Conservation (phyloP, 2,888 invertebrate species). For the Monoplex corrugatus region DNA sequence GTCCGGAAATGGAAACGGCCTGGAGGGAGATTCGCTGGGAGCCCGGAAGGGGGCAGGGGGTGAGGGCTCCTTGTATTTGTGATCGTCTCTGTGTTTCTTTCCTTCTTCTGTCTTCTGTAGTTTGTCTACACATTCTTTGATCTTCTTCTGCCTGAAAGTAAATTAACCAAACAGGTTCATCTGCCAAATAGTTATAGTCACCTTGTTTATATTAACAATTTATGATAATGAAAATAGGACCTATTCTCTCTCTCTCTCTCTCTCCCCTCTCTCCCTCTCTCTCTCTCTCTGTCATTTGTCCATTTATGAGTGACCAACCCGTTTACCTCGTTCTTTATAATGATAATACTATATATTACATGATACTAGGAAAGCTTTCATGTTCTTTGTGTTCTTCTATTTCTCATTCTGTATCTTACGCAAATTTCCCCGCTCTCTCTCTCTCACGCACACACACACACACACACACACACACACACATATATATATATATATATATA, state of each 20-base stretch:
- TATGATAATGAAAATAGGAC: too few relatives aligned
- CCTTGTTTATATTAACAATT: too few relatives aligned
- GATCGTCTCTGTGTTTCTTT: not conserved
- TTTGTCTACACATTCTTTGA: slow-evolving; percentile 18
- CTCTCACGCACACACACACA: too few relatives aligned
- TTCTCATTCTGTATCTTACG: not conserved
- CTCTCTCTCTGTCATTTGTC: too few relatives aligned
- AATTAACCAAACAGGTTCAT: not conserved
- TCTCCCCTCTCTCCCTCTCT: slow-evolving; percentile 21
- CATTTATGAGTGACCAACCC: too few relatives aligned
- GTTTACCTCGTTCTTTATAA: too few relatives aligned
- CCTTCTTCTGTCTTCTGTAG: slow-evolving; percentile 21
- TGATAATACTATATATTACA: too few relatives aligned
- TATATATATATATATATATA: too few relatives aligned
- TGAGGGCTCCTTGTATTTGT: not conserved
- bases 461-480: too few relatives aligned
- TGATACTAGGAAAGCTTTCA: too few relatives aligned
- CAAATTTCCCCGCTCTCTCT: not conserved
- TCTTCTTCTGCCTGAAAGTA: slow-evolving; percentile 14
- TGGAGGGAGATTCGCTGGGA: not conserved
- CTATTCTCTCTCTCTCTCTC: not conserved
- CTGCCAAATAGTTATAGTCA: too few relatives aligned
- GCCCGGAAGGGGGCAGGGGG: not conserved
- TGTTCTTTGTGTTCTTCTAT: not conserved
- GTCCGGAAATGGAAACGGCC: not conserved